Percentiles rank a stretch among this genome's conserved stretches.
Evolutionary conservation across 53 echinoderm and acorn worm genomes (phyloP).

Genomic region (Echinometra lucunter): DNA sequence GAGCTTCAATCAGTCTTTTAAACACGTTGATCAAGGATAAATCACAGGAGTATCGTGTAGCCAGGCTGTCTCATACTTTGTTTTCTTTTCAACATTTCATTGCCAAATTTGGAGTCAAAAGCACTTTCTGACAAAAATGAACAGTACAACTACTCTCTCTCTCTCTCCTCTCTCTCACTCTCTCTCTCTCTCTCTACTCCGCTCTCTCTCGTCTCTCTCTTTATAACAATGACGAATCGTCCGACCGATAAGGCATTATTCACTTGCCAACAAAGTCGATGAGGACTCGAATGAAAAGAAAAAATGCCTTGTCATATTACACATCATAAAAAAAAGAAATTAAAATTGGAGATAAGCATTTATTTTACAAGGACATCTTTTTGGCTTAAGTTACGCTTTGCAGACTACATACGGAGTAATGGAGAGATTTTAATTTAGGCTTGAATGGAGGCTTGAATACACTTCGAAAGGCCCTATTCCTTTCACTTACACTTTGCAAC

Average conservation of each 20-base stretch:
- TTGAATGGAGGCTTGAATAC: too few species aligned
- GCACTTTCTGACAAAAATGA: neutral
- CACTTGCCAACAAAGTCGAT: too few species aligned
- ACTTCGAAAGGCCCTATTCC: too few species aligned
- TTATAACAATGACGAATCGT: neutral
- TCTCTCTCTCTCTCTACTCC: neutral
- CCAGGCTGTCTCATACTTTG: neutral
- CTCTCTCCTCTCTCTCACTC: neutral
- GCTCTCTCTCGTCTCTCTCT: neutral
- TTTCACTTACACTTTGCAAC: too few species aligned
- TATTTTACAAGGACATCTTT: too few species aligned
- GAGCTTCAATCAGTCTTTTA: too few species aligned
- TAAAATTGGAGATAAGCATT: too few species aligned
- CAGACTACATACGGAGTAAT: too few species aligned
- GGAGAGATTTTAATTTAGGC: too few species aligned
- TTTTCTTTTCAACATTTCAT: neutral
- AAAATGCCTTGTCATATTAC: neutral
- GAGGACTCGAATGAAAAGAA: neutral
- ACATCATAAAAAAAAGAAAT: neutral
- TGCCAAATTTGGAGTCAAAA: neutral
- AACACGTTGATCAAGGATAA: neutral
- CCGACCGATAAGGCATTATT: neutral
- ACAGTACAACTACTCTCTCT: neutral
- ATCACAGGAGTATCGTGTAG: neutral
- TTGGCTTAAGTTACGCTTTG: too few species aligned